A percentile compares a stretch with the other conserved stretches of the same genome.
Evolutionary conservation across 2,797 vertebrate species (phyloP).

Genomic region (Champsocephalus esox): DNA sequence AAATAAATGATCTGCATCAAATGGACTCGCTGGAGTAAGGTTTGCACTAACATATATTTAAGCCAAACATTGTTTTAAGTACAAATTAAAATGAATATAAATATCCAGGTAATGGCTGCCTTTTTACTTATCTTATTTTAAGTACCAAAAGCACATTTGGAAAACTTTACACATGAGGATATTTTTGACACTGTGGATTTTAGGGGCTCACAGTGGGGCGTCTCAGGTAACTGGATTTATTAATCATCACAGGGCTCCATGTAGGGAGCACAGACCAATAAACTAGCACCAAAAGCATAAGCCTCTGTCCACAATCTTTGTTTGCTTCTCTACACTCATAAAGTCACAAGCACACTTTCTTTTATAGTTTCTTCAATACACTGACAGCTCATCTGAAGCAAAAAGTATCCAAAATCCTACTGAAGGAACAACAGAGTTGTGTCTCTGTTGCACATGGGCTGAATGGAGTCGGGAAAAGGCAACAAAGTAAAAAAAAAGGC

Average conservation of each 20-base stretch:
- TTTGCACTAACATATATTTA: not conserved
- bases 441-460: conserved; percentile 24
- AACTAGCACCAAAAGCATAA: conserved; percentile 37
- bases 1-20: conserved; percentile 1
- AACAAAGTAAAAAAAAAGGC: conserved; percentile 8
- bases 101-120: conserved; percentile 11
- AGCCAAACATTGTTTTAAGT: conserved; percentile 1
- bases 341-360: conserved; percentile 37
- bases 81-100: conserved; percentile 2
- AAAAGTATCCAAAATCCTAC: conserved; percentile 41
- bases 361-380: conserved; percentile 61
- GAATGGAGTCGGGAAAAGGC: conserved; percentile 22
- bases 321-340: conserved; percentile 60
- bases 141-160: conserved; percentile 14
- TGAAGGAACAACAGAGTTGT: conserved; percentile 13
- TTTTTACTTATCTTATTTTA: conserved; percentile 8
- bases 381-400: conserved; percentile 50
- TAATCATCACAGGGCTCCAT: conserved; percentile 55
- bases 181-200: conserved; percentile 47
- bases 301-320: conserved; percentile 57
- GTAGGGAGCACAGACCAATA: conserved; percentile 53
- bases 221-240: conserved; percentile 55
- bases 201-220: conserved; percentile 40
- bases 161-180: conserved; percentile 29
- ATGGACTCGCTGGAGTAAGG: not conserved